Base-by-base conservation (phyloP, 1,140 invertebrate species). In the Papilio machaon region DNA sequence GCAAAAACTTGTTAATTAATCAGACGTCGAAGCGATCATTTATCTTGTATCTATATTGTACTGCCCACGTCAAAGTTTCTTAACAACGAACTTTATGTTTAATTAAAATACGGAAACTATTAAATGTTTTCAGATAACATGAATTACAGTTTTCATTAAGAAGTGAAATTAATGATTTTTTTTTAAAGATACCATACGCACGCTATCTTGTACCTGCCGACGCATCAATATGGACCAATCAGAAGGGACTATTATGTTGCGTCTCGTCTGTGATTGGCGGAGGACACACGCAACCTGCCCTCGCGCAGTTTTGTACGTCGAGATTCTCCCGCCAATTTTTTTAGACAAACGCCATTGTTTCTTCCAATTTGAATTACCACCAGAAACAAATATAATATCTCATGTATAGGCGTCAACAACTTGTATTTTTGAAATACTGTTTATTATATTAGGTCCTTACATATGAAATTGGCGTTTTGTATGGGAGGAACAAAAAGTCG, bases 11-110 rank as follows among this genome's bases (percentile, higher is more conserved):
- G 30, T 64, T 64, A 64, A 64, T 64, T 30, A 64, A 64, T 23
- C 60, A 64, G 60, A 64, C 30, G 60, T 64, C 60, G 23, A 64
- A 64, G 23, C 23, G 23, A 64, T 13, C 60, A 64, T 64, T 30
- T 64, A 64, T 64, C 60, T 64, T 64, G 60, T 64, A 30, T 64
- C 60, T 64, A 64, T 30, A 64, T 64, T 64, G 60, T 64, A 64
- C 11, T 64, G 23, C 23, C 60, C 23, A 35, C 19, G 60, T 64
- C 23, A 30, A 64, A 64, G 60, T 64, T 64, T 11, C 60, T 64
- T 64, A 23, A 1, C 23, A 8, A 30, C 19, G 1, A 64, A 64
- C 60, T 64, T 64, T 58, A 13, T 49, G 8, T 58, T n/a, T 30
- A 64, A 23, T 64, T 64, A 64, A 64, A 64, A 30, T 64, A 64